Base-by-base conservation (phyloP, 2,888 invertebrate species). In the Watsonalla binaria region DNA sequence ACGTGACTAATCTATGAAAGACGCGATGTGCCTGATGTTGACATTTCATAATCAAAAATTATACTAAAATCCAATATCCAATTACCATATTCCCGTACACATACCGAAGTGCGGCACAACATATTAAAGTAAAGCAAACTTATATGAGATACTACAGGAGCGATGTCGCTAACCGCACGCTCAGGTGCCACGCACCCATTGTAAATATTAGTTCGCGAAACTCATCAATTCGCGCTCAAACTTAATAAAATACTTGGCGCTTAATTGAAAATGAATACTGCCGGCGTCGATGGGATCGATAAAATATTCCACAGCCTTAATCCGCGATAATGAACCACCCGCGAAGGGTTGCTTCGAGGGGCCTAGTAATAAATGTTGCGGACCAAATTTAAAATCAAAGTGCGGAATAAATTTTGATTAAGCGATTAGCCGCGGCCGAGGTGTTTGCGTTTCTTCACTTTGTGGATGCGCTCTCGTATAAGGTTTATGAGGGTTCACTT, bases 181-280 rank as follows among this genome's bases (percentile, higher is more conserved):
- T 68, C 72, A 76, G 76, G 78, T 79, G 70, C 61, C 80, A 82
- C 82, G 75, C 77, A 84, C 78, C 78, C 78, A 86, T 88, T 90
- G 90, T 89, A 90, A 90, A 90, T 90, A 89, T 90, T 89, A 90
- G 90, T 89, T 89, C 85, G 82, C 83, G 80, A 88, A 90, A 90
- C 90, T 90, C 89, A 90, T 90, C 90, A 90, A 90, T 89, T 88
- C 78, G 82, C 83, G 85, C 82, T 84, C 83, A 79, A 88, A 90
- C 90, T 90, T 90, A 90, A 90, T 90, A 90, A 90, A 90, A 90
- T 90, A 90, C 90, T 90, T 90, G 85, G 82, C 82, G 88, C 89
- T 89, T 90, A 90, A 90, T 90, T 90, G 90, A 90, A 90, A 90
- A 90, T 89, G 90, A 90, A 90, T 90, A 90, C 89, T 86, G 84